Percentiles rank a stretch among this genome's conserved stretches.
phyloP scores from a whole-genome alignment of 2,797 vertebrate genomes.

The Eleutherodactylus coqui region DNA sequence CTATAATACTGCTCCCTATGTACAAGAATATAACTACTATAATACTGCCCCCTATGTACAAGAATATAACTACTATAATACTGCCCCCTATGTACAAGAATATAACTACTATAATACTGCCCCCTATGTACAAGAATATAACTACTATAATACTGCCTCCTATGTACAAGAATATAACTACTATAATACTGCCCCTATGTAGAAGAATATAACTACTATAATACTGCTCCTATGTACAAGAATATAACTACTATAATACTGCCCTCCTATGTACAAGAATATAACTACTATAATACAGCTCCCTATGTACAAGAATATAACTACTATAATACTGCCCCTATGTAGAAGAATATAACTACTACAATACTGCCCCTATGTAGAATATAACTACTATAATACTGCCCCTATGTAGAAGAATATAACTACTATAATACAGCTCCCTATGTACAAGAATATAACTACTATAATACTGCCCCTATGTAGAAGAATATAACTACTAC shows the following conservation, averaged over 20 bases:
- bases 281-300: no score
- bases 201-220: constrained; percentile 1
- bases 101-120: not conserved
- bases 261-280: no score
- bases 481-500: not conserved
- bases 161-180: constrained; percentile 5
- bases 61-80: not conserved
- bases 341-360: constrained; percentile 2
- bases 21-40: no score
- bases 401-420: not conserved
- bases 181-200: not conserved
- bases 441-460: not conserved
- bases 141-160: not conserved
- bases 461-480: not conserved
- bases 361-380: not conserved
- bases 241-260: no score
- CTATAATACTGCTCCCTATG: no score
- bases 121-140: not conserved
- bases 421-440: not conserved
- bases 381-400: not conserved
- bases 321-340: not conserved
- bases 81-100: not conserved
- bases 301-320: no score
- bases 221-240: not conserved
- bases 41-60: not conserved